Evolutionary conservation across 35 echinoderm and acorn worm species (phyloP).

Genomic region (Chiridota heheva): DNA sequence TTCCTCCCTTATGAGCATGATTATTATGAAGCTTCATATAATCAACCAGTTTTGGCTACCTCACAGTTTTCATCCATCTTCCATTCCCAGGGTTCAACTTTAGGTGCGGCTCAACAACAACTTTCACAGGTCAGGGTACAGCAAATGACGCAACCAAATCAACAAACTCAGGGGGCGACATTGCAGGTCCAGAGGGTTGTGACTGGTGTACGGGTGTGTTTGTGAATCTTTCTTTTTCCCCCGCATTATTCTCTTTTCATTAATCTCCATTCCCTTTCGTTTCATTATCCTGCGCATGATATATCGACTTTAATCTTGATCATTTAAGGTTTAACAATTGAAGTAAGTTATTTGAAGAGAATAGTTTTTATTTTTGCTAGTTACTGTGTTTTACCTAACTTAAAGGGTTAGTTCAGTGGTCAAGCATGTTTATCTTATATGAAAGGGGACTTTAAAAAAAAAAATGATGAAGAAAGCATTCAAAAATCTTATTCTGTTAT

Average conservation of each 20-base stretch:
- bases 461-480: too few relatives aligned
- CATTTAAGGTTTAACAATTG: neutral
- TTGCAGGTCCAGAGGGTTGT: conserved; percentile 68
- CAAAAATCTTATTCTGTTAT: too few relatives aligned
- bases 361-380: too few relatives aligned
- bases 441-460: too few relatives aligned
- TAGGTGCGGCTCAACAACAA: conserved; percentile 38
- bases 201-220: conserved; percentile 50
- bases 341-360: too few relatives aligned
- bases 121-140: conserved; percentile 52
- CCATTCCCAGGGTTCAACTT: conserved; percentile 16
- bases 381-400: too few relatives aligned
- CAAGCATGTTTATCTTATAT: too few relatives aligned
- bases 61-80: neutral
- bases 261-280: neutral
- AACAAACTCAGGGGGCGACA: conserved; percentile 18
- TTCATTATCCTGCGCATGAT: neutral
- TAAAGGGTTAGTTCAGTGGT: too few relatives aligned
- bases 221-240: conserved; percentile 17
- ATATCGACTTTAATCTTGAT: neutral
- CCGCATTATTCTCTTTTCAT: too few relatives aligned
- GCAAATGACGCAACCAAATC: conserved; percentile 34
- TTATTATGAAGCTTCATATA: neutral
- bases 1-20: neutral
- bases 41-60: neutral